Evolutionary conservation across 2,797 vertebrate genomes (phyloP), one percentile per base, ranked within the genome.

Genomic region (Choloepus didactylus): DNA sequence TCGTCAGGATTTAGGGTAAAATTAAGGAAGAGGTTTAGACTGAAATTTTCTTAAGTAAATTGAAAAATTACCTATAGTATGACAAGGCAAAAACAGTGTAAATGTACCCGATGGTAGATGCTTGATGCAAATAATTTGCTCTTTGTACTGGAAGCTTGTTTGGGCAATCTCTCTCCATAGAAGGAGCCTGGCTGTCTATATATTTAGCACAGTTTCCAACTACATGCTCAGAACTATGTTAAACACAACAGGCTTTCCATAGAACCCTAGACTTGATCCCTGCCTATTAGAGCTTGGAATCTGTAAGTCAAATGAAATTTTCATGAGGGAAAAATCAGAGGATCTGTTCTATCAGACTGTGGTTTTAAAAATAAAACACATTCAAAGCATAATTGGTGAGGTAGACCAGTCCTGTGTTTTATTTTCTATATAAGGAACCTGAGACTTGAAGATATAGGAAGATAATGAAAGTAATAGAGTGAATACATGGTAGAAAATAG

Each of bases 91-190:
- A 73, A 64, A 46, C 0, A 25, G 4, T n/a, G 29, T 38, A 5
- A 4, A 3, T 76, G 49, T 11, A 38, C 51, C 12, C 29, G 41
- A 29, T 38, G 41, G 9, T 4, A 41, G 29, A 21, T 7, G 5
- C 46, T 27, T 27, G 19, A 54, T 1, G 4, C 1, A 46, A 19
- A 25, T 4, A 4, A 16, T 27, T 46, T 11, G 0, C 10, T 38
- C 4, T 66, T 82, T 38, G 35, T 54, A 70, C 9, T 29, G 4
- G 59, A 80, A n/a, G 46, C 8, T 1, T 2, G 5, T 29, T 5
- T 10, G 5, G 49, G 16, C 11, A 54, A 1, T 25, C 15, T 2
- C 21, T 56, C 27, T 5, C 0, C 2, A 1, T 38, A 14, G 15
- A 56, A 10, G 7, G 18, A 64, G 11, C 1, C 31, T 29, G 89